Percentiles rank a stretch among this genome's conserved stretches.
phyloP scores from a whole-genome alignment of 2,113 vertebrate species.

The Oxygymnocypris stewartii region DNA sequence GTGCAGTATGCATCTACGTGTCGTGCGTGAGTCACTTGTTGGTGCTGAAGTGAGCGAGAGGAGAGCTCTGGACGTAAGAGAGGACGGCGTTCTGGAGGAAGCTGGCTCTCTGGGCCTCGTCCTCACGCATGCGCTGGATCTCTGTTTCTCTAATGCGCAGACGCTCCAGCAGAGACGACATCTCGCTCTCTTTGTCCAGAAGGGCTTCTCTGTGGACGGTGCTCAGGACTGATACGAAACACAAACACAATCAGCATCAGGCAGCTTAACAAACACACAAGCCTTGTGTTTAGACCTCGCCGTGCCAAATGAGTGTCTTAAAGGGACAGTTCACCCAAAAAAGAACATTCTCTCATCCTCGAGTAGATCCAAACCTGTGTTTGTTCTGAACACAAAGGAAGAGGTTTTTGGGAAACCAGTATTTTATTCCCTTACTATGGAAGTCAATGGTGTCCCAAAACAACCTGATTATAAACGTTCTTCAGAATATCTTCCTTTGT shows the following conservation, averaged over 20 bases:
- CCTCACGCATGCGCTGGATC: constrained; percentile 86
- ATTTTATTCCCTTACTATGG: no score
- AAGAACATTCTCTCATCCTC: no score
- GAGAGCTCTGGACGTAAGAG: constrained; percentile 86
- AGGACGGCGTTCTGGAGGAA: constrained; percentile 89
- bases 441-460: no score
- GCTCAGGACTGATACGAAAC: constrained; percentile 71
- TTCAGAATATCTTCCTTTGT: no score
- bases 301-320: neutral
- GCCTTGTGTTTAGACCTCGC: neutral
- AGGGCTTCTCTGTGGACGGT: constrained; percentile 86
- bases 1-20: neutral
- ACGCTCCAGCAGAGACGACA: constrained; percentile 84
- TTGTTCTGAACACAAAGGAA: no score
- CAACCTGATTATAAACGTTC: no score
- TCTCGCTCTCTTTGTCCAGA: constrained; percentile 90
- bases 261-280: neutral
- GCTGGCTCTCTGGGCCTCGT: constrained; percentile 88
- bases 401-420: no score
- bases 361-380: no score
- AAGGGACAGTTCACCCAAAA: no score
- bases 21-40: no score
- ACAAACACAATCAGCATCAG: constrained; percentile 16
- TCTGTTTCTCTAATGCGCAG: constrained; percentile 84
- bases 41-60: constrained; percentile 56